These are phyloP conservation scores for Leptodirus hochenwartii DNA, from an alignment of 2,888 invertebrate genomes.

Conservation along the genomic window DNA sequence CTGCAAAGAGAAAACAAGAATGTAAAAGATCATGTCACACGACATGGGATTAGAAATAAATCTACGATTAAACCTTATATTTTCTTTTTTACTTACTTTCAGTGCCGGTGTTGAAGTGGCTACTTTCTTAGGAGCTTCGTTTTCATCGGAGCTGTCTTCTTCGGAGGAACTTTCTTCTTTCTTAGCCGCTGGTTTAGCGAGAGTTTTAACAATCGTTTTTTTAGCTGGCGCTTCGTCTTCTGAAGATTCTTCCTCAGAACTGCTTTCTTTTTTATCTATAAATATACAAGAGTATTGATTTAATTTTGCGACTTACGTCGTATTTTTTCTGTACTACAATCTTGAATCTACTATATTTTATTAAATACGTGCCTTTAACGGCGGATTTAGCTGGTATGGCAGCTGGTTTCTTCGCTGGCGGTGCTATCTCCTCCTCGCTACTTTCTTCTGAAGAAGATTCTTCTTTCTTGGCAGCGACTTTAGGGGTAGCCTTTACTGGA, in stretches of 20 bases:
- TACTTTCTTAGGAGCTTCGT: too few species aligned
- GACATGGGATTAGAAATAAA: conserved; percentile 8
- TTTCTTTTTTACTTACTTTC: too few species aligned
- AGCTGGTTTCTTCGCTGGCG: conserved; percentile 5
- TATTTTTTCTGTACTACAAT: too few species aligned
- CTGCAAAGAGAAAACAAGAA: too few species aligned
- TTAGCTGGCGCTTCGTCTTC: conserved; percentile 13
- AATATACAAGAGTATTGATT: conserved; percentile 5
- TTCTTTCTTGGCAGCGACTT: conserved; percentile 15
- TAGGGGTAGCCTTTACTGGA: conserved; percentile 6
- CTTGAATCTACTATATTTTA: too few species aligned
- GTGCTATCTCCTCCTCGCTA: conserved; percentile 20
- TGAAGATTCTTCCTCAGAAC: conserved; percentile 9
- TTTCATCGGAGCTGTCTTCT: conserved; percentile 8
- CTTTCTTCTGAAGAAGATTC: conserved; percentile 28
- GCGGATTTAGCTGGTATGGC: too few species aligned
- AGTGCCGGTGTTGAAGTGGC: too few species aligned
- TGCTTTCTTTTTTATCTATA: too few species aligned
- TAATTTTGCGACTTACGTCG: background rate
- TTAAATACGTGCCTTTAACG: too few species aligned
- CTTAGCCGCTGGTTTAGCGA: conserved; percentile 11
- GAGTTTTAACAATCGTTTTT: conserved; percentile 8
- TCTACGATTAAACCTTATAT: conserved; percentile 10
- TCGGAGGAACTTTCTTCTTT: conserved; percentile 10
- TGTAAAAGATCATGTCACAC: too few species aligned